These are phyloP conservation scores for Coremacera marginata DNA, from an alignment of 2,888 invertebrate species.

Conservation along the genomic window DNA sequence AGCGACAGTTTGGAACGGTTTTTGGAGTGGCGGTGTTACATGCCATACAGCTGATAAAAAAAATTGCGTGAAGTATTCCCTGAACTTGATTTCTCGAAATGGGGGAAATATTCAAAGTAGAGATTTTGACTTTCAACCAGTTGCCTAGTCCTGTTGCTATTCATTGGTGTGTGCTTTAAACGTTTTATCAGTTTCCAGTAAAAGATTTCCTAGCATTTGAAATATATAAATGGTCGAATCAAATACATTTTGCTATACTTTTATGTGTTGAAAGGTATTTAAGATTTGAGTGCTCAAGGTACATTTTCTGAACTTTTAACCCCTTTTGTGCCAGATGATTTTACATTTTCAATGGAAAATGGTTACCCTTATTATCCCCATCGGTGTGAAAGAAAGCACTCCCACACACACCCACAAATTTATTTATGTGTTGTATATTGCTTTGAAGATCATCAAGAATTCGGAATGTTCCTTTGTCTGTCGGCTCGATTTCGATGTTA, in stretches of 20 bases:
- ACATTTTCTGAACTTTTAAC: conserved; percentile 6
- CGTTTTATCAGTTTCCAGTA: too few species aligned
- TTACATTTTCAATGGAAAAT: conserved; percentile 21
- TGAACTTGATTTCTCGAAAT: too few species aligned
- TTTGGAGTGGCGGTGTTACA: too few species aligned
- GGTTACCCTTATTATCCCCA: conserved; percentile 19
- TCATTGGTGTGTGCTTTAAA: too few species aligned
- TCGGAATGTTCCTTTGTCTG: conserved; percentile 1
- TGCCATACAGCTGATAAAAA: too few species aligned
- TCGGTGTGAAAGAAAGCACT: neutral
- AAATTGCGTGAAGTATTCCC: too few species aligned
- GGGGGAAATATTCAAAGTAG: too few species aligned
- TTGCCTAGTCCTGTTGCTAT: too few species aligned
- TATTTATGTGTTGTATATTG: conserved; percentile 21
- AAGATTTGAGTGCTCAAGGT: neutral
- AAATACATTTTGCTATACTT: neutral
- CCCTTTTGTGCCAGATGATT: neutral
- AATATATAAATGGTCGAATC: neutral
- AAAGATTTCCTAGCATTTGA: too few species aligned
- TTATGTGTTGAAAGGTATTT: neutral
- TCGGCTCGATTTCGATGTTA: neutral
- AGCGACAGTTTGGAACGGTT: too few species aligned
- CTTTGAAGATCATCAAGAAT: conserved; percentile 13
- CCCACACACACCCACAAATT: neutral
- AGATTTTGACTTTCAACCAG: too few species aligned